Base-by-base conservation (phyloP, 2,113 vertebrate species). In the Chaenogobius annularis region DNA sequence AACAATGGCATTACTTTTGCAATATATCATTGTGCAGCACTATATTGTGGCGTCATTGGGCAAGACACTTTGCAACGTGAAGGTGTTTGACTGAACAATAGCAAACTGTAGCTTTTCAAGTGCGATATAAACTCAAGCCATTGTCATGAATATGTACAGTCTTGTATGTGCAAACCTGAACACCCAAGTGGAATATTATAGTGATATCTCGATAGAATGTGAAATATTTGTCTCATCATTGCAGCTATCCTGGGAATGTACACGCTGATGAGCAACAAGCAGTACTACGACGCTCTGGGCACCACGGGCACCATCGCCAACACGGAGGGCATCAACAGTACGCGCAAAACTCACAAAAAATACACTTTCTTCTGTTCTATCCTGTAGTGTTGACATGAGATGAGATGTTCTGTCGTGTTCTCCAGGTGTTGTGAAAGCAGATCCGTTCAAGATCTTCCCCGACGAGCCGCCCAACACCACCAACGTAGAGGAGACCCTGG, bases 251-350 rank as follows among this genome's bases (percentile, higher is more conserved):
- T 98, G 77, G 97, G 96, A 56, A 99, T 99, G 97, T 99, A 98
- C 91, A 99, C 96, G 0, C 91, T 99, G 85, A 99, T 99, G 97
- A 99, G 97, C 87, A 98, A 98, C 94, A 99, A 99, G 89, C 97
- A 99, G 73, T 99, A 98, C 88, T 99, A 99, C 3, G 97, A 99
- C 0, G 96, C 97, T 22, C 92, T 98, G 85, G 96, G 96, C 79
- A 92, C 92, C 0, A 89, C 85, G 0, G 96, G 96, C 35, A 93
- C 78, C 68, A 99, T 99, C 87, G 92, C 90, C 77, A 99, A 97
- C 94, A 98, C 95, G 0, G 97, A 99, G 80, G 97, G 97, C 88
- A 97, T 98, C 72, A 96, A 95, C 94, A 99, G 96, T 99, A 91
- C 89, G 96, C 95, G 68, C 26, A 10, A 13, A 14, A 11, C 1